Conservation (phyloP, 1,140 invertebrate genomes). For the Asbolus verrucosus region DNA sequence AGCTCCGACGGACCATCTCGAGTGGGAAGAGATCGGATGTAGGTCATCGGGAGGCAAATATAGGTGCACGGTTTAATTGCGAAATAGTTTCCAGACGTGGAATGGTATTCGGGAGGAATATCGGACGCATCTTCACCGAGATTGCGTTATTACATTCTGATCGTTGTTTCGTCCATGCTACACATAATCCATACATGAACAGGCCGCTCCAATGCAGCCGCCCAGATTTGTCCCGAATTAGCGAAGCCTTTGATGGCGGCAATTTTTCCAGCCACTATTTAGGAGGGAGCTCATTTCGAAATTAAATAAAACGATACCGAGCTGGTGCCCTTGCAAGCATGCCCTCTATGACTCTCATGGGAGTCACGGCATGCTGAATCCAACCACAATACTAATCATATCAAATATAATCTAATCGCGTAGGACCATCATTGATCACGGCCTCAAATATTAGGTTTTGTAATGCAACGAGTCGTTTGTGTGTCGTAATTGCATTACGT, state of each 20-base stretch:
- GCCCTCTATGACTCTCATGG: background rate
- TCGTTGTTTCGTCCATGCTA: conserved; percentile 23
- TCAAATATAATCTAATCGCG: conserved; percentile 25
- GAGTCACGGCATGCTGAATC: conserved; percentile 2
- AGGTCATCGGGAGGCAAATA: background rate
- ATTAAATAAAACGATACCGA: conserved; percentile 34
- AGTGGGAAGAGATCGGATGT: too few relatives aligned
- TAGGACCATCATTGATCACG: conserved; percentile 18
- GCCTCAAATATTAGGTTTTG: conserved; percentile 31
- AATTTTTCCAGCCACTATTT: conserved; percentile 9
- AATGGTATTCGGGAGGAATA: conserved; percentile 23
- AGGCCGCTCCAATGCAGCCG: background rate
- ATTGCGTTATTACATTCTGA: conserved; percentile 40
- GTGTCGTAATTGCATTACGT: conserved; percentile 7
- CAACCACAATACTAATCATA: conserved; percentile 22
- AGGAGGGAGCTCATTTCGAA: background rate
- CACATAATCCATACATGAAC: conserved; percentile 2
- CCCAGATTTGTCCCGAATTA: too few relatives aligned
- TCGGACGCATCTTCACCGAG: background rate
- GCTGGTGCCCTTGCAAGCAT: conserved; percentile 13
- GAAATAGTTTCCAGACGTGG: conserved; percentile 31
- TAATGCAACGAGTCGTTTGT: conserved; percentile 19
- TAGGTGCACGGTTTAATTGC: conserved; percentile 21
- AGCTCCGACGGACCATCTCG: too few relatives aligned
- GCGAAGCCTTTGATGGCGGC: too few relatives aligned